These are phyloP conservation scores for Drosophila jambulina DNA, from an alignment of 1,140 invertebrate species.

Conservation along the genomic window DNA sequence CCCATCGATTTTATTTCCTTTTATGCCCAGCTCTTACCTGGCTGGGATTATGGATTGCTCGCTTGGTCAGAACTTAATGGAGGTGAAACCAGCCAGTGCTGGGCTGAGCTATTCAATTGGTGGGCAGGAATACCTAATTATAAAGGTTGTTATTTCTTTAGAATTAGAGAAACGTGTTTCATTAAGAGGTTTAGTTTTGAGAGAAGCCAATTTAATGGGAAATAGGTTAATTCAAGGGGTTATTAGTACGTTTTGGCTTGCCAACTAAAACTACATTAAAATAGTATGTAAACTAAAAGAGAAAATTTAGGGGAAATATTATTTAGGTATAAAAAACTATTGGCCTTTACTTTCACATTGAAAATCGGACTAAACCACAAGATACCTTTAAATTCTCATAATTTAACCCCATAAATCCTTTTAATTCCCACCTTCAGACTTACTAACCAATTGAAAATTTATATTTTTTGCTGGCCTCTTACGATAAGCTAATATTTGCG, in stretches of 20 bases:
- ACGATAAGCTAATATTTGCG: slow-evolving; percentile 30
- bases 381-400: accelerated
- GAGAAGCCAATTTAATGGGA: neutral
- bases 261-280: neutral
- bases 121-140: slow-evolving; percentile 11
- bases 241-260: neutral
- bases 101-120: neutral
- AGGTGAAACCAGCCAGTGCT: slow-evolving; percentile 4
- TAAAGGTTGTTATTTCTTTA: neutral
- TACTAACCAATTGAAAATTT: slow-evolving; percentile 1
- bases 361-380: neutral
- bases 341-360: neutral
- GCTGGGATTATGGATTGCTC: slow-evolving; percentile 22
- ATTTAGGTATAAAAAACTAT: neutral
- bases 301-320: neutral
- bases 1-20: slow-evolving; percentile 37
- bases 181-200: neutral
- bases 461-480: neutral
- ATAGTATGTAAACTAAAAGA: no score
- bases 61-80: slow-evolving; percentile 34
- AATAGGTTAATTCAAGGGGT: neutral
- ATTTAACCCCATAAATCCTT: slow-evolving; percentile 4
- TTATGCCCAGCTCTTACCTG: slow-evolving; percentile 31
- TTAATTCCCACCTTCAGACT: neutral
- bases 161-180: neutral